Evolutionary conservation across 2,797 vertebrate genomes (phyloP).

Genomic region (Anisognathus igniventris): DNA sequence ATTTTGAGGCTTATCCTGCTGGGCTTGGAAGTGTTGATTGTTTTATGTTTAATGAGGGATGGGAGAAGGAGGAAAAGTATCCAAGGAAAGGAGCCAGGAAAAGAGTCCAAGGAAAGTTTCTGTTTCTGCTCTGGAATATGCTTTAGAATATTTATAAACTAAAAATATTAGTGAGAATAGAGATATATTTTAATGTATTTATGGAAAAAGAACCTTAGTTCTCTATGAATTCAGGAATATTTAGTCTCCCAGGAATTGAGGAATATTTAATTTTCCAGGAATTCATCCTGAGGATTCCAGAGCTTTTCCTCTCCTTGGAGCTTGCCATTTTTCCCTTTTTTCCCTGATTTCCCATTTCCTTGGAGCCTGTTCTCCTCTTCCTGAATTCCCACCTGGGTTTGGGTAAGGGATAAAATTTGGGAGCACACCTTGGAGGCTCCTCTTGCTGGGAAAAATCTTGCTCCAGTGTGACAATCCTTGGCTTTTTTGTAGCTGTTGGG

Average conservation of each 20-base stretch:
- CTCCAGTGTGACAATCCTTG: fast-evolving
- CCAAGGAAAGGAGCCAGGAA: background rate
- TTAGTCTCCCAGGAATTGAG: too few relatives aligned
- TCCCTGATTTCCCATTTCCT: background rate
- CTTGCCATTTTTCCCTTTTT: background rate
- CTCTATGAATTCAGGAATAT: background rate
- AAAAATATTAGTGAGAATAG: fast-evolving
- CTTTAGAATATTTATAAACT: fast-evolving
- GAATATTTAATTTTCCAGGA: background rate
- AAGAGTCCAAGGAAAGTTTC: background rate
- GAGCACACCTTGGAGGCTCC: background rate
- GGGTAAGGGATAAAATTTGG: background rate
- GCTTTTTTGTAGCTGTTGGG: background rate
- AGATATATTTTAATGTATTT: fast-evolving
- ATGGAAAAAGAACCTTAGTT: background rate
- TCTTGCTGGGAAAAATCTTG: background rate
- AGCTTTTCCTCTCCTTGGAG: background rate
- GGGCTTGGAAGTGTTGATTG: background rate
- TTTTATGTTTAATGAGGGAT: fast-evolving
- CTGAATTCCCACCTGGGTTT: background rate
- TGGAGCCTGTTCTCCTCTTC: background rate
- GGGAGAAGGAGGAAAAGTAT: background rate
- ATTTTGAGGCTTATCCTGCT: background rate
- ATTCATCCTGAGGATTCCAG: background rate
- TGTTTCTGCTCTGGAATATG: fast-evolving